phyloP scores from a whole-genome alignment of 2,113 vertebrate species.

The Oryzias javanicus region DNA sequence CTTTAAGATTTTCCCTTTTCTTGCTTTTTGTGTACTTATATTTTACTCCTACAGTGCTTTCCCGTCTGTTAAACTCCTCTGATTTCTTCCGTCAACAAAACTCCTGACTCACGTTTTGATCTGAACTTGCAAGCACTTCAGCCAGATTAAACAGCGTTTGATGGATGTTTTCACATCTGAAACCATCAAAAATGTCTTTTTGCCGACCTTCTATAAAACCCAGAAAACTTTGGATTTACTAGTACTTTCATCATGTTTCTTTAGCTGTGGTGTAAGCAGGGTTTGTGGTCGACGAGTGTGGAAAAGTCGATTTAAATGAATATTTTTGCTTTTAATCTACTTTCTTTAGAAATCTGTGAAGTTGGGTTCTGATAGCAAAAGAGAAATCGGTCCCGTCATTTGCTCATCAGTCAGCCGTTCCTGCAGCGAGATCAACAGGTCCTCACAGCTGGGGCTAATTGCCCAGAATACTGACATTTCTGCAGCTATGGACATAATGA shows the following conservation, averaged over 20 bases:
- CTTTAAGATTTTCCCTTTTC: no score
- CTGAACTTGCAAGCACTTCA: no score
- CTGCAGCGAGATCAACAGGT: constrained; percentile 63
- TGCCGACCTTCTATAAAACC: background rate
- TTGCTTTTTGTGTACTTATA: no score
- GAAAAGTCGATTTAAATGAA: background rate
- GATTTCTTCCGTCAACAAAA: no score
- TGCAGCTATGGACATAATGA: constrained; percentile 92
- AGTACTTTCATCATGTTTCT: background rate
- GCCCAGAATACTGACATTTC: constrained; percentile 87
- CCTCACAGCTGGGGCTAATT: constrained; percentile 91
- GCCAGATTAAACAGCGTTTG: background rate
- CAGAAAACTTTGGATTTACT: background rate
- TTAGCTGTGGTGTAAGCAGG: background rate
- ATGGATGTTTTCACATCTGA: background rate
- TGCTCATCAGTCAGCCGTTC: constrained; percentile 1
- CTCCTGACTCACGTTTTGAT: no score
- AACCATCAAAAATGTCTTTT: background rate
- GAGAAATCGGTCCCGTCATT: background rate
- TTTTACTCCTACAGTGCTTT: no score
- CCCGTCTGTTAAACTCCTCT: no score
- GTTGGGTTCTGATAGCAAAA: background rate
- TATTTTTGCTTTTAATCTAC: no score
- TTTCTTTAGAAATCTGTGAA: no score
- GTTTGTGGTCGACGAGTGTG: background rate